Evolutionary conservation across 2,888 invertebrate species (phyloP).

Genomic region (Cepaea hortensis): DNA sequence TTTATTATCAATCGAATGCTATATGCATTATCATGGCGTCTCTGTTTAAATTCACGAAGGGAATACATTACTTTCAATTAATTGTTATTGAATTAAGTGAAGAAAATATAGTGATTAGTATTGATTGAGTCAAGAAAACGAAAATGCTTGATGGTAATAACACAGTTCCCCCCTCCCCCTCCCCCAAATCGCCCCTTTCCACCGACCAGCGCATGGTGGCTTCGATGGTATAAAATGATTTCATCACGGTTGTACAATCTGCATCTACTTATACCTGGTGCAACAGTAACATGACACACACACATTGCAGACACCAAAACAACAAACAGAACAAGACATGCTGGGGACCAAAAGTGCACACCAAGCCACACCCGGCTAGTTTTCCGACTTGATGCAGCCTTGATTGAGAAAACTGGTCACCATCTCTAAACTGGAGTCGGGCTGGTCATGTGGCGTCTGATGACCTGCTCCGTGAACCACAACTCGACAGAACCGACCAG

Average conservation of each 20-base stretch:
- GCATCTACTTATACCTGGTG: neutral
- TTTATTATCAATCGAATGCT: too few relatives aligned
- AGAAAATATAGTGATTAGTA: too few relatives aligned
- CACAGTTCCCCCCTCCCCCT: too few relatives aligned
- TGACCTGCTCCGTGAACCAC: slow-evolving; percentile 43
- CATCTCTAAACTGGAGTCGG: slow-evolving; percentile 37
- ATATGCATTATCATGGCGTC: too few relatives aligned
- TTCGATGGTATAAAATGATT: neutral
- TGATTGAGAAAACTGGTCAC: slow-evolving; percentile 26
- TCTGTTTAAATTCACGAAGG: too few relatives aligned
- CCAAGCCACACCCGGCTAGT: slow-evolving; percentile 43
- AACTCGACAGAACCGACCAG: slow-evolving; percentile 41
- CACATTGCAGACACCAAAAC: neutral
- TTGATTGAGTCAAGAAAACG: too few relatives aligned
- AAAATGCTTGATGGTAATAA: too few relatives aligned
- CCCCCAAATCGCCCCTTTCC: too few relatives aligned
- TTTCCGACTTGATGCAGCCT: slow-evolving; percentile 42
- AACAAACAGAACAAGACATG: neutral
- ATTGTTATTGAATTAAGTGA: too few relatives aligned
- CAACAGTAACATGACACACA: neutral
- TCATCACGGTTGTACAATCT: neutral
- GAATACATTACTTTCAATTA: too few relatives aligned
- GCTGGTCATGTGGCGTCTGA: slow-evolving; percentile 46
- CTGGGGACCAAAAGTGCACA: slow-evolving; percentile 34
- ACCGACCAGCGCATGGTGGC: neutral